A percentile compares a stretch with the other conserved stretches of the same genome.
Conservation (phyloP, 53 echinoderm and acorn worm genomes). For the Paelopatides confundens region DNA sequence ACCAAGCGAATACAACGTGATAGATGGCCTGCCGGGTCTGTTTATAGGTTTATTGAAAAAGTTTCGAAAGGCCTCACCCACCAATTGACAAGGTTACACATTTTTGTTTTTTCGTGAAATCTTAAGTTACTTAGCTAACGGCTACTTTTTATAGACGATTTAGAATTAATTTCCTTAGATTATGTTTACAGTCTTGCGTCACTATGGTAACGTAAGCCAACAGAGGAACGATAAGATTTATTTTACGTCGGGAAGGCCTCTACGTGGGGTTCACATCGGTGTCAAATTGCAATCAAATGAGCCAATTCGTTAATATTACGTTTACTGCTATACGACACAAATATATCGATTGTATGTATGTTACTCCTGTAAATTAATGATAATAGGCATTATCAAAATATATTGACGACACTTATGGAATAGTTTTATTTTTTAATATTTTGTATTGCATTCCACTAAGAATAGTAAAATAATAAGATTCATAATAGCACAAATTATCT, state of each 20-base stretch:
- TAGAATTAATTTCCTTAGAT: neutral
- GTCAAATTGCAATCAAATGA: neutral
- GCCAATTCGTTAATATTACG: neutral
- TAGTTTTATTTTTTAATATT: too few species aligned
- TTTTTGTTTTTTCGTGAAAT: neutral
- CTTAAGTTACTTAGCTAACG: neutral
- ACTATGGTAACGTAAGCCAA: neutral
- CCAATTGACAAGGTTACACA: neutral
- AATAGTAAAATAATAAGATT: too few species aligned
- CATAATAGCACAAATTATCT: too few species aligned
- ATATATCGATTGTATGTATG: neutral
- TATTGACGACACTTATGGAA: neutral
- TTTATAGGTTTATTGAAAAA: neutral
- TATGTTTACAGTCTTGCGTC: neutral
- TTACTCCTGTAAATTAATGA: neutral
- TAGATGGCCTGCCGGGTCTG: neutral
- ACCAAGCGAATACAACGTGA: neutral
- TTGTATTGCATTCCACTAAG: too few species aligned
- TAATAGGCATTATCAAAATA: neutral
- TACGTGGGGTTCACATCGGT: neutral
- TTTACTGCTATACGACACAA: neutral
- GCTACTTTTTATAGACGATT: neutral
- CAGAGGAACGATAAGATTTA: neutral
- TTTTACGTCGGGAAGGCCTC: constrained; percentile 3
- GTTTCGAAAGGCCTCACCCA: neutral